Base-by-base conservation (phyloP, 1,140 invertebrate genomes). In the Drosophila murphyi region DNA sequence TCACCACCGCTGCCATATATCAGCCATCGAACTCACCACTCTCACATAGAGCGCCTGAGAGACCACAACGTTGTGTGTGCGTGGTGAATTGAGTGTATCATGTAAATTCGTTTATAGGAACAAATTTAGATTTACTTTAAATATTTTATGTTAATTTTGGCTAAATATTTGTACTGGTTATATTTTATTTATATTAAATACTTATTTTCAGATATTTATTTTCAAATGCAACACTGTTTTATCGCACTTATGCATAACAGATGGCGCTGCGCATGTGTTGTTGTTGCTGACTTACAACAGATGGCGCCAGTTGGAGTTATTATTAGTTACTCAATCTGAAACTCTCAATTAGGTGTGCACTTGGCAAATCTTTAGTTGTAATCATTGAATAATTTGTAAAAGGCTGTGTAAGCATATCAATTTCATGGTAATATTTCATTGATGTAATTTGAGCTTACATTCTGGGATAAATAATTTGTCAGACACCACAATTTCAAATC, bases 401-500 rank as follows among this genome's bases (percentile, higher is more conserved):
- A 20, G 20, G 20, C 20, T 20, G 20, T 1, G 20, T 37, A 7
- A 37, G 35, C 35, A 20, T 20, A 1, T 20, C 20, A 20, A 20
- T 20, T 20, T 20, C 20, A 20, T 20, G 20, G 20, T n/a, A 10
- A 32, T 51, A 20, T 32, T 0, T 51, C 48, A 31, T 31, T 51
- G 29, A 50, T 47, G 43, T 45, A 45, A n/a, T 45, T 45, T 12
- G 4, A 4, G 39, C 39, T n/a, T 43, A 43, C 39, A 10, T 20
- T 10, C n/a, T 10, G n/a, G 43, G 8, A 56, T 41, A 6, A 35
- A 6, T 10, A 47, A 47, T 10, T 31, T 12, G n/a, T 20, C 12
- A 3, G 10, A n/a, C 5, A 5, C 39, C 7, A 2, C 28, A 5
- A 4, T 63, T 71, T 61, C 41, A 86, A 83, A 83, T 70, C 70